Conservation (phyloP, 2,888 invertebrate genomes). For the Lasioglossum pauxillum region DNA sequence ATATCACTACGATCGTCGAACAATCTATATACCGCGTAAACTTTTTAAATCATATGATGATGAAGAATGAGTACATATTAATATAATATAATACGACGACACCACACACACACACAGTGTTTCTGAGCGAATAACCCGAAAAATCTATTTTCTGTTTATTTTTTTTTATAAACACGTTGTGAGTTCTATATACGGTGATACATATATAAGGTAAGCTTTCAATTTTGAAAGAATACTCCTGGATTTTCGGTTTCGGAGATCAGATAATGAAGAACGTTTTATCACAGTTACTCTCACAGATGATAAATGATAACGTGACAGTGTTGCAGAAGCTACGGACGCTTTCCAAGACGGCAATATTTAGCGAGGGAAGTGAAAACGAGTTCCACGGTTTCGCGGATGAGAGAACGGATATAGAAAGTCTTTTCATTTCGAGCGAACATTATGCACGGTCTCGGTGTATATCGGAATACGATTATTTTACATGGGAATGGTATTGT, state of each 20-base stretch:
- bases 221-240: too few species aligned
- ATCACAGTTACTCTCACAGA: background rate
- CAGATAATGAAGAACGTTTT: background rate
- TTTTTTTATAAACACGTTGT: too few species aligned
- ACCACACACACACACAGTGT: too few species aligned
- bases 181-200: too few species aligned
- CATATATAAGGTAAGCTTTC: too few species aligned
- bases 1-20: too few species aligned
- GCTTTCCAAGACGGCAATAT: constrained; percentile 11
- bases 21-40: too few species aligned
- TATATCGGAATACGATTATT: constrained; percentile 56
- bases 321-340: background rate
- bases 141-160: too few species aligned
- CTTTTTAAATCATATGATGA: too few species aligned
- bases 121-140: too few species aligned
- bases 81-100: rapidly evolving
- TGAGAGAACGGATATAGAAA: constrained; percentile 9
- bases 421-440: constrained; percentile 38
- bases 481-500: constrained; percentile 47
- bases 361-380: constrained; percentile 12
- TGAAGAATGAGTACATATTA: too few species aligned
- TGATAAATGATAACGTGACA: constrained; percentile 7
- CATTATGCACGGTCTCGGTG: constrained; percentile 23
- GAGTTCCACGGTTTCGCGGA: background rate
- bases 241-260: too few species aligned